Evolutionary conservation across 2,888 invertebrate genomes (phyloP).

Genomic region (Gastrophysa polygoni): DNA sequence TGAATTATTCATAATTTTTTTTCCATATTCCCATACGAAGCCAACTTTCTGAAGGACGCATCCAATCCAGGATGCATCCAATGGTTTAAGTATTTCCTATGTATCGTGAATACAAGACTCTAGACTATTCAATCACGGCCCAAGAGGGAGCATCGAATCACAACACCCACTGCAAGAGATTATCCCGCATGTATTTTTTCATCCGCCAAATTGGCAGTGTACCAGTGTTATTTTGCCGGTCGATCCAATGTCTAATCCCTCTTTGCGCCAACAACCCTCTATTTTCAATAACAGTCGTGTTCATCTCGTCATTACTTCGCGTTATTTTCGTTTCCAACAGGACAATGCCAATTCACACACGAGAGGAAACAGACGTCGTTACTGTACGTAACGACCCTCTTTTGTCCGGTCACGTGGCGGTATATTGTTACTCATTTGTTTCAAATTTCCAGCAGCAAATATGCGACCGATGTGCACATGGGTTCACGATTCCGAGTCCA

Average conservation of each 20-base stretch:
- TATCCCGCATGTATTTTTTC: not conserved
- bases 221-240: not conserved
- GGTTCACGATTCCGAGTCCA: slow-evolving; percentile 16
- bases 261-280: not conserved
- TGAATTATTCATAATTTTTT: too few species aligned
- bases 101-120: too few species aligned
- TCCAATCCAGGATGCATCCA: too few species aligned
- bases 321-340: slow-evolving; percentile 44
- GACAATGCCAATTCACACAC: slow-evolving; percentile 34
- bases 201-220: not conserved
- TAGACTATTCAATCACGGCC: not conserved
- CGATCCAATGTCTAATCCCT: not conserved
- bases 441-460: slow-evolving; percentile 38
- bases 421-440: slow-evolving; percentile 49
- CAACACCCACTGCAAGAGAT: not conserved
- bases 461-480: slow-evolving; percentile 25
- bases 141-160: not conserved
- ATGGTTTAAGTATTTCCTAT: too few species aligned
- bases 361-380: slow-evolving; percentile 42
- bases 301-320: slow-evolving; percentile 44
- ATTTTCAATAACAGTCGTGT: slow-evolving; percentile 25
- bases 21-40: too few species aligned
- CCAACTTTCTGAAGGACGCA: too few species aligned
- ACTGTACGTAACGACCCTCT: slow-evolving; percentile 44
- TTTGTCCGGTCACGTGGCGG: slow-evolving; percentile 48